These are phyloP conservation scores for Scalopus aquaticus DNA, from an alignment of 2,113 vertebrate species.

Conservation along the genomic window DNA sequence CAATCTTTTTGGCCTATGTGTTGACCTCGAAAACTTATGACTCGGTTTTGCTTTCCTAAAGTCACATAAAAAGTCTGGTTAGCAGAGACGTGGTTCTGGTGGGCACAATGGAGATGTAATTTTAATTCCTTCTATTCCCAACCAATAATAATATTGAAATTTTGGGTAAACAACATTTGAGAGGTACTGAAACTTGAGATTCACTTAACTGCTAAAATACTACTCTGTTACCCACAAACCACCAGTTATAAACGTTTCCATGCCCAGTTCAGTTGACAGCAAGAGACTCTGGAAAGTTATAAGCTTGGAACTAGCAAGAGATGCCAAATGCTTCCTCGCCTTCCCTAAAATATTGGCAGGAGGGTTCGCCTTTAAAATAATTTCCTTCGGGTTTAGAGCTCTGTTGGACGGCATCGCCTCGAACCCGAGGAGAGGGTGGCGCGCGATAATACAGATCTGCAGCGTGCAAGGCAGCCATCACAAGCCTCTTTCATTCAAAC, in stretches of 20 bases:
- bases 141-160: constrained; percentile 74
- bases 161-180: constrained; percentile 72
- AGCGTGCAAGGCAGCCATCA: not conserved
- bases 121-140: constrained; percentile 74
- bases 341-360: constrained; percentile 15
- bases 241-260: constrained; percentile 54
- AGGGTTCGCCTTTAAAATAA: not conserved
- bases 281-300: constrained; percentile 34
- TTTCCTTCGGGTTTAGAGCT: not conserved
- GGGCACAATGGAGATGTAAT: constrained; percentile 60
- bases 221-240: constrained; percentile 65
- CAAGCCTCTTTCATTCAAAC: not conserved
- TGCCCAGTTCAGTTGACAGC: constrained; percentile 55
- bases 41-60: constrained; percentile 45
- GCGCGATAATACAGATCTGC: not conserved
- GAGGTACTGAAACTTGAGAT: constrained; percentile 70
- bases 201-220: constrained; percentile 69
- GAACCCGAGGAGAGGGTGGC: not conserved
- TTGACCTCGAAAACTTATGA: constrained; percentile 43
- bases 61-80: constrained; percentile 43
- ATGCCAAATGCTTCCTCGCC: constrained; percentile 29
- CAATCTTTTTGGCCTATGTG: not conserved
- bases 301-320: constrained; percentile 19
- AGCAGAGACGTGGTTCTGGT: constrained; percentile 59
- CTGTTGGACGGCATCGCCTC: not conserved